These are phyloP conservation scores for Euthynnus affinis DNA, from an alignment of 2,797 vertebrate species.

Conservation along the genomic window DNA sequence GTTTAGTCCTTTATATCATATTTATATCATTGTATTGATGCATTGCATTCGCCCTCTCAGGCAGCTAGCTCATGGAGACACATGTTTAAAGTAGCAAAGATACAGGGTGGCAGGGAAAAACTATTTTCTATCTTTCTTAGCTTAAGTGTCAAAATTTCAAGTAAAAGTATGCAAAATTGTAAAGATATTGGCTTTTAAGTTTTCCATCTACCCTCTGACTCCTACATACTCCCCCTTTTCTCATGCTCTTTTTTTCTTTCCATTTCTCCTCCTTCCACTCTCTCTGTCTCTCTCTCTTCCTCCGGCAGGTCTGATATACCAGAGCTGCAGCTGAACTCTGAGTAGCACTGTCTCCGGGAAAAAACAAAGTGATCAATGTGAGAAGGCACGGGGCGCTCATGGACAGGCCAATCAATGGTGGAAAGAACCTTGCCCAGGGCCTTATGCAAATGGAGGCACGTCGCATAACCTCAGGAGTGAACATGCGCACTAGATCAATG, in stretches of 20 bases:
- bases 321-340: constrained; percentile 93
- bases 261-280: constrained; percentile 22
- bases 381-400: constrained; percentile 95
- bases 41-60: constrained; percentile 20
- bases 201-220: constrained; percentile 83
- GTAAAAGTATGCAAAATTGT: constrained; percentile 84
- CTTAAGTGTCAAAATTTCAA: constrained; percentile 50
- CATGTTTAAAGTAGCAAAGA: constrained; percentile 16
- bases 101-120: constrained; percentile 23
- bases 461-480: constrained; percentile 95
- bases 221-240: constrained; percentile 47
- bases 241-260: constrained; percentile 23
- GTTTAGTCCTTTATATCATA: constrained; percentile 2
- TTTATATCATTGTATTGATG: not conserved
- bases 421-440: constrained; percentile 99
- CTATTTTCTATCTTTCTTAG: constrained; percentile 35
- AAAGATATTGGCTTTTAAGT: constrained; percentile 89
- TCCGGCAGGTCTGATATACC: constrained; percentile 83
- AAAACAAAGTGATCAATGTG: constrained; percentile 97
- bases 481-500: constrained; percentile 99
- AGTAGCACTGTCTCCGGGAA: constrained; percentile 95
- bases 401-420: constrained; percentile 99
- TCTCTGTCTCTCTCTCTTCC: constrained; percentile 62
- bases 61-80: constrained; percentile 18
- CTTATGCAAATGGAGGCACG: constrained; percentile 99